Conservation (phyloP, 2,888 invertebrate genomes). For the Sinohyriopsis cumingii region DNA sequence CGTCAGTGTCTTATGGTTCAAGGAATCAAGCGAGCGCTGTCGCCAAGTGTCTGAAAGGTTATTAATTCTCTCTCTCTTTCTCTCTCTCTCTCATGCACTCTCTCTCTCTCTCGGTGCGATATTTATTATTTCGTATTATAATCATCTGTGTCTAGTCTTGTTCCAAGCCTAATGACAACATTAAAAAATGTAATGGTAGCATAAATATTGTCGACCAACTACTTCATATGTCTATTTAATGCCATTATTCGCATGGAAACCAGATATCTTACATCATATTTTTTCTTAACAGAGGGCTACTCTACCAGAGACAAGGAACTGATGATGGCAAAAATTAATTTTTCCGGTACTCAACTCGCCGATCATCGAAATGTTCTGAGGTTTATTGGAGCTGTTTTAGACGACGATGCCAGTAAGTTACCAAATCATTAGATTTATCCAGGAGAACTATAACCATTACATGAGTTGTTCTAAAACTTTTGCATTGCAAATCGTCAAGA, state of each 20-base stretch:
- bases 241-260: too few species aligned
- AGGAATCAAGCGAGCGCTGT: slow-evolving; percentile 18
- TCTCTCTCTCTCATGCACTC: too few species aligned
- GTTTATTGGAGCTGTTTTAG: slow-evolving; percentile 38
- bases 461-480: not conserved
- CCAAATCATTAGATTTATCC: not conserved
- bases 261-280: not conserved
- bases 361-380: slow-evolving; percentile 33
- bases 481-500: not conserved
- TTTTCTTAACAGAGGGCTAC: slow-evolving; percentile 17
- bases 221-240: too few species aligned
- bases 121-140: too few species aligned
- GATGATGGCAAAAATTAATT: slow-evolving; percentile 47
- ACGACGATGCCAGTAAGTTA: slow-evolving; percentile 23
- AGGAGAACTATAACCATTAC: not conserved
- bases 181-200: too few species aligned
- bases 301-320: slow-evolving; percentile 23
- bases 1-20: slow-evolving; percentile 6
- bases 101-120: too few species aligned
- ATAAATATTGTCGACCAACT: not conserved
- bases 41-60: slow-evolving; percentile 42
- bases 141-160: too few species aligned
- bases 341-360: slow-evolving; percentile 24
- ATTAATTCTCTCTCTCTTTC: too few species aligned
- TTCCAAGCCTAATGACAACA: too few species aligned